phyloP scores from a whole-genome alignment of 2,113 vertebrate species.

The Xenopus borealis region DNA sequence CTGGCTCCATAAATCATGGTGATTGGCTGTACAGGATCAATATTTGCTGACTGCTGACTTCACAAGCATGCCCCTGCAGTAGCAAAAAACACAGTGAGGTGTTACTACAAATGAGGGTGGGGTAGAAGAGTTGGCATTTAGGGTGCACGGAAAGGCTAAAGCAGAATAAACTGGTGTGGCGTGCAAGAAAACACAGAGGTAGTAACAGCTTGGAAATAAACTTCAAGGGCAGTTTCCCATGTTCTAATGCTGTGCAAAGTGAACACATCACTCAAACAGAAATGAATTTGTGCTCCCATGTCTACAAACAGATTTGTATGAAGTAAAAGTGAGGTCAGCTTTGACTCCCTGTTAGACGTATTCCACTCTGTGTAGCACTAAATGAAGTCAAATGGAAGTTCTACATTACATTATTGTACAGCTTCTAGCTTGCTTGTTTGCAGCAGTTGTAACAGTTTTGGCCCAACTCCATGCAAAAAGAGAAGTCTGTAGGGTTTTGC shows the following conservation, averaged over 20 bases:
- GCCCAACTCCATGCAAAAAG: too few relatives aligned
- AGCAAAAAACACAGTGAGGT: conserved; percentile 27
- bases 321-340: too few relatives aligned
- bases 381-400: too few relatives aligned
- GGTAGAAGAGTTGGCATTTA: neutral
- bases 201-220: neutral
- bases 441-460: too few relatives aligned
- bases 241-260: neutral
- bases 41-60: conserved; percentile 47
- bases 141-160: neutral
- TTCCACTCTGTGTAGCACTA: too few relatives aligned
- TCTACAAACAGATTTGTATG: neutral
- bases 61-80: conserved; percentile 36
- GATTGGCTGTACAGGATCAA: conserved; percentile 44
- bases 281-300: neutral
- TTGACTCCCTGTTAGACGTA: too few relatives aligned
- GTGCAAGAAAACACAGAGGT: neutral
- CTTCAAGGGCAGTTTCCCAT: neutral
- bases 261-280: neutral
- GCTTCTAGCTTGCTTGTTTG: too few relatives aligned
- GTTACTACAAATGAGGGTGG: conserved; percentile 13
- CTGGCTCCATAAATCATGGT: conserved; percentile 46
- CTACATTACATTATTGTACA: too few relatives aligned
- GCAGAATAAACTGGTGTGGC: neutral
- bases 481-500: too few relatives aligned